Evolutionary conservation across 2,888 invertebrate species (phyloP).

Genomic region (Acrobasis consociella): DNA sequence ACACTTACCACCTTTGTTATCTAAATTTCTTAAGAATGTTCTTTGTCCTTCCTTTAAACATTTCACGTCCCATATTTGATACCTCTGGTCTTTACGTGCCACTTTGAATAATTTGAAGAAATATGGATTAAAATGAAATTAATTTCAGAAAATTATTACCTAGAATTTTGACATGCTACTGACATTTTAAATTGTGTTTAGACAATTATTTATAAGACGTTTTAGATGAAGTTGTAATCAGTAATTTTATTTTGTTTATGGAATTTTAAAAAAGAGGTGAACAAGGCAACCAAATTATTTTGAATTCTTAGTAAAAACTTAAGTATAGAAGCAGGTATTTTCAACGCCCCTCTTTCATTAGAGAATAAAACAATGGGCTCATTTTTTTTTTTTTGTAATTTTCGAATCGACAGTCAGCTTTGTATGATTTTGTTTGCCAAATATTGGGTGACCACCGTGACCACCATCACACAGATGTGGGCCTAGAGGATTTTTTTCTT

Average conservation of each 20-base stretch:
- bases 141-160: constrained; percentile 25
- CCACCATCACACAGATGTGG: too few relatives aligned
- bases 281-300: background rate
- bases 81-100: constrained; percentile 62
- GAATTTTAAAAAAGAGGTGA: background rate
- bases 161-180: constrained; percentile 38
- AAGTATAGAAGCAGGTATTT: too few relatives aligned
- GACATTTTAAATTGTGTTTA: constrained; percentile 27
- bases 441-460: too few relatives aligned
- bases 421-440: too few relatives aligned
- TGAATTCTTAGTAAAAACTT: background rate
- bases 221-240: background rate
- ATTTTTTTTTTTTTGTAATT: too few relatives aligned
- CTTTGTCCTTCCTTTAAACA: constrained; percentile 72
- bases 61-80: constrained; percentile 73
- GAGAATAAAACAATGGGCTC: too few relatives aligned
- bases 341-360: too few relatives aligned
- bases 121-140: constrained; percentile 34
- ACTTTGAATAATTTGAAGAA: constrained; percentile 57
- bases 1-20: constrained; percentile 61
- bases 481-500: too few relatives aligned
- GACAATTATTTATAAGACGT: background rate
- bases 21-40: constrained; percentile 63
- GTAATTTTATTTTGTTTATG: background rate
- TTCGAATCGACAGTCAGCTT: too few relatives aligned